Conservation (phyloP, 2,113 vertebrate genomes). For the Gallinago media region DNA sequence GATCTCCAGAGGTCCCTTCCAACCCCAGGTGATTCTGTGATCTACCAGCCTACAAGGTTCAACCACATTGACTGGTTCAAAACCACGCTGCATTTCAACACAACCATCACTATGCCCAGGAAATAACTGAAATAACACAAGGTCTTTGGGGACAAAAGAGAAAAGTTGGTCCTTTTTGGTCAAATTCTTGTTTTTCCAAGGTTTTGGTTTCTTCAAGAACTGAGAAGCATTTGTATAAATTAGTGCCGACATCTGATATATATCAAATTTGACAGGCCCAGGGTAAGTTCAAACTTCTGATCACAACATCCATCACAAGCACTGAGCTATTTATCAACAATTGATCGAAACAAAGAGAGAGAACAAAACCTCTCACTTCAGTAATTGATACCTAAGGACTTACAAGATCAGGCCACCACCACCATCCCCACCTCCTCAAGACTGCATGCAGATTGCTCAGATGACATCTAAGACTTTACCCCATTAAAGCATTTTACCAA, state of each 20-base stretch:
- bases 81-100: not conserved
- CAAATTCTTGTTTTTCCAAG: not conserved
- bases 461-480: not conserved
- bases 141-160: not conserved
- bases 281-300: slow-evolving; percentile 45
- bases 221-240: slow-evolving; percentile 34
- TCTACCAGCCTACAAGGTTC: not conserved
- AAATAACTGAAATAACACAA: not conserved
- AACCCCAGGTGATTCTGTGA: too few species aligned
- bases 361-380: slow-evolving; percentile 18
- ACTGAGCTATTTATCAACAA: slow-evolving; percentile 56
- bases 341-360: slow-evolving; percentile 33
- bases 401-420: not conserved
- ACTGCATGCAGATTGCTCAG: not conserved
- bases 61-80: rapidly evolving
- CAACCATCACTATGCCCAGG: rapidly evolving
- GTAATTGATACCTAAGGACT: slow-evolving; percentile 12
- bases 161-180: not conserved
- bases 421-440: not conserved
- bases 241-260: slow-evolving; percentile 44
- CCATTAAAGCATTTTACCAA: not conserved
- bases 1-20: too few species aligned
- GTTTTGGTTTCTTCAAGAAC: not conserved
- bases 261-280: slow-evolving; percentile 49
- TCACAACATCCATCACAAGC: slow-evolving; percentile 56